Evolutionary conservation across 2,888 invertebrate species (phyloP), one percentile per base, ranked within the genome.

Genomic region (Drosophila helvetica): DNA sequence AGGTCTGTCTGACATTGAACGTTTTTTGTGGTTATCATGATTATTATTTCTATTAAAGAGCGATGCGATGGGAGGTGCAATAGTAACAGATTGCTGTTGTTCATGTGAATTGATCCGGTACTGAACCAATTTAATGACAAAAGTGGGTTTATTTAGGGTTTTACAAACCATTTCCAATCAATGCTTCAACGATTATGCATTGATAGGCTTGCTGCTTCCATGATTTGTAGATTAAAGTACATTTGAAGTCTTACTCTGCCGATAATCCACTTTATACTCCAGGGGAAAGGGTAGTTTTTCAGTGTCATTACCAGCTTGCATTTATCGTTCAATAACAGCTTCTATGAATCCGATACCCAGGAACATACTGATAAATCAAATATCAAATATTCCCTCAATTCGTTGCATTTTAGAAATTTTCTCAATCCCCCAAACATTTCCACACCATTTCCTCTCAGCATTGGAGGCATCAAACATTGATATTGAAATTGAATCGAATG

Each of bases 1-100:
- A 3, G 2, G 30, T 27, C 56, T 45, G 68, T 52, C 48, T 69
- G 71, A 61, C 68, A 69, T 69, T 69, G 61, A 71, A 69, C 10
- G n/a, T 61, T 43, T 52, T 65, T 69, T 67, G 56, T 48, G 56
- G 56, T 33, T 33, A 55, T 30, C 56, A n/a, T 30, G 30, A 19
- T 25, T 19, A 30, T 50, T 25, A 48, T 33, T 38, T 38, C n/a
- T 56, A 42, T 19, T n/a, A 9, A 62, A 38, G 25, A 38, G 19
- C 42, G 27, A 2, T 19, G 22, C 30, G 10, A 17, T 30, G 6
- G 51, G 25, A 17, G 22, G 15, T 10, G 19, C 2, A 15, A 38
- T 12, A 12, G 33, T 15, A 12, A 4, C 6, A 1, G 15, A n/a
- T 7, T 38, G n/a, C 6, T 38, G 15, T 15, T 38, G 15, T 15